phyloP scores from a whole-genome alignment of 2,113 vertebrate genomes.

The Cyphomyrus plagiostoma region DNA sequence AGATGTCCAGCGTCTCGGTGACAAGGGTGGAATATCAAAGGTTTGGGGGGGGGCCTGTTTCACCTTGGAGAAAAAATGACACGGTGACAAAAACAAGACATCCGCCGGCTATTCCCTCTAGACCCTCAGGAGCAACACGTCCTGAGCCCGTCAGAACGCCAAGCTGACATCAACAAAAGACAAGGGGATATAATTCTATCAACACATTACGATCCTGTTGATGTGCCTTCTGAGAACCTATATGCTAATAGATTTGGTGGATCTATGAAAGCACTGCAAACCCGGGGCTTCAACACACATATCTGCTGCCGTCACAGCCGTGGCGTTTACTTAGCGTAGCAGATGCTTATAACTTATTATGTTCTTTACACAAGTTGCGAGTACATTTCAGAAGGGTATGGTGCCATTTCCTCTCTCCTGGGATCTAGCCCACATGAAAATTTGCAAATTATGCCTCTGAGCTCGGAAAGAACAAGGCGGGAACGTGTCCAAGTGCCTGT shows the following conservation, averaged over 20 bases:
- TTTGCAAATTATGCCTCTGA: neutral
- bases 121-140: neutral
- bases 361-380: neutral
- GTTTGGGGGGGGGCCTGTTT: neutral
- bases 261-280: neutral
- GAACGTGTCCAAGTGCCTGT: neutral
- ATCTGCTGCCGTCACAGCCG: neutral
- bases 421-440: constrained; percentile 1
- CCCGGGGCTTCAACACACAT: neutral
- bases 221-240: no score
- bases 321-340: neutral
- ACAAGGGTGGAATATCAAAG: neutral
- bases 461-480: neutral
- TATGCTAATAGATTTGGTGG: neutral
- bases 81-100: neutral
- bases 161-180: neutral
- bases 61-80: neutral
- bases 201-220: neutral
- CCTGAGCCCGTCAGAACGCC: neutral
- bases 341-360: neutral
- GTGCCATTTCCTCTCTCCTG: neutral
- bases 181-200: neutral
- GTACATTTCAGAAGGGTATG: neutral
- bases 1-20: neutral
- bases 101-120: neutral